phyloP scores from a whole-genome alignment of 2,888 invertebrate genomes.

The Hydraecia micacea region DNA sequence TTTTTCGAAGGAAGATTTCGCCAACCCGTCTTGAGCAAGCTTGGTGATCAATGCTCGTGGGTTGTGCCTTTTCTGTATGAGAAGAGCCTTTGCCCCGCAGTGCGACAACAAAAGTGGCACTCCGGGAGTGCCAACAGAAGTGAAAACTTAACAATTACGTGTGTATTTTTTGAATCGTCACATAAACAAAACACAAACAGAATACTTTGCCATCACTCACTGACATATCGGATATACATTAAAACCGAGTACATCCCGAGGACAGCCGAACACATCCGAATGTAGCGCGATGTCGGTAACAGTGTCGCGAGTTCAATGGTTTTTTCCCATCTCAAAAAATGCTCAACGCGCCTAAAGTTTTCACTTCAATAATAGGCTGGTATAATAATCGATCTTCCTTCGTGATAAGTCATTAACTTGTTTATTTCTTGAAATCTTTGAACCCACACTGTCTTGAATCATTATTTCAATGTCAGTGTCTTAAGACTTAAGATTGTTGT shows the following conservation, averaged over 20 bases:
- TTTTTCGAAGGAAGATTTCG: neutral
- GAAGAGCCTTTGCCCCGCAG: neutral
- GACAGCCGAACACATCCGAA: no score
- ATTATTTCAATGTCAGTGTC: conserved; percentile 50
- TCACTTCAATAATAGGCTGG: neutral
- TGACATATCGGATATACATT: no score
- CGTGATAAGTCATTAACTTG: conserved; percentile 35
- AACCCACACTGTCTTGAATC: conserved; percentile 32
- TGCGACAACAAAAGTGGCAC: neutral
- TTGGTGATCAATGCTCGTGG: neutral
- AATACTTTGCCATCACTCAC: no score
- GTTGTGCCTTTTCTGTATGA: neutral
- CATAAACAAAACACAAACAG: no score
- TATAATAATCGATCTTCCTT: neutral
- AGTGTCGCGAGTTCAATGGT: no score
- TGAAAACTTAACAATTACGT: no score
- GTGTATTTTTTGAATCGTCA: no score
- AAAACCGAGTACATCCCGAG: no score
- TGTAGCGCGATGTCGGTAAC: no score
- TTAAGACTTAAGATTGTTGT: conserved; percentile 14
- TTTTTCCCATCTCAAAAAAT: no score
- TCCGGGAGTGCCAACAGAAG: no score
- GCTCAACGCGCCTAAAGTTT: no score
- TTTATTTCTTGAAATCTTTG: conserved; percentile 34
- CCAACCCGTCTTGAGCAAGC: neutral